Percentiles rank a stretch among this genome's conserved stretches.
Conservation (phyloP, 2,113 vertebrate genomes). For the Odocoileus virginianus region DNA sequence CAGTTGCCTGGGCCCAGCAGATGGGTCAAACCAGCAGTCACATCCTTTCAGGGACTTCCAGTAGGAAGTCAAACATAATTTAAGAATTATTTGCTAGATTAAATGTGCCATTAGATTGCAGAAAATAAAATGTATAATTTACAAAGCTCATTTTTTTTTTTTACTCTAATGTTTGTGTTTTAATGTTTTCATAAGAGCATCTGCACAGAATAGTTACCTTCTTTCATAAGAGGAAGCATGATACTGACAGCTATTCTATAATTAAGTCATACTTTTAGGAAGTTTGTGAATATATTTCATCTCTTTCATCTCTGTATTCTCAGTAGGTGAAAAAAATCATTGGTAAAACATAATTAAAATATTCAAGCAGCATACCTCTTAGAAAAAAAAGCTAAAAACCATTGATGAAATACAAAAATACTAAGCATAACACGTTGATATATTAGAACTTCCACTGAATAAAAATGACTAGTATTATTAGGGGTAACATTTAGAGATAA, state of each 20-base stretch:
- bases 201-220: not conserved
- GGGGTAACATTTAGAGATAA: not conserved
- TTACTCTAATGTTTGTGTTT: not conserved
- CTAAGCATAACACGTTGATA: not conserved
- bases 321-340: not conserved
- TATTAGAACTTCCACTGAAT: not conserved
- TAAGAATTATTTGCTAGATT: not conserved
- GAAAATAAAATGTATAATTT: not conserved
- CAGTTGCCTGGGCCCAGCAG: not conserved
- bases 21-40: not conserved
- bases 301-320: constrained; percentile 1
- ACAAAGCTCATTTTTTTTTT: constrained; percentile 23
- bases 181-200: not conserved
- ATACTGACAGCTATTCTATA: not conserved
- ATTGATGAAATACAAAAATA: constrained; percentile 15
- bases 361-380: not conserved
- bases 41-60: not conserved
- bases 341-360: not conserved
- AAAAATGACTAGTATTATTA: not conserved
- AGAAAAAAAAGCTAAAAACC: not conserved
- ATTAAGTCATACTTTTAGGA: constrained; percentile 10
- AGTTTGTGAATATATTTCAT: not conserved
- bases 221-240: not conserved
- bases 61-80: not conserved
- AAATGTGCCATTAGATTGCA: not conserved